These are phyloP conservation scores for Sciurus carolinensis DNA, from an alignment of 2,797 vertebrate species.

Conservation along the genomic window DNA sequence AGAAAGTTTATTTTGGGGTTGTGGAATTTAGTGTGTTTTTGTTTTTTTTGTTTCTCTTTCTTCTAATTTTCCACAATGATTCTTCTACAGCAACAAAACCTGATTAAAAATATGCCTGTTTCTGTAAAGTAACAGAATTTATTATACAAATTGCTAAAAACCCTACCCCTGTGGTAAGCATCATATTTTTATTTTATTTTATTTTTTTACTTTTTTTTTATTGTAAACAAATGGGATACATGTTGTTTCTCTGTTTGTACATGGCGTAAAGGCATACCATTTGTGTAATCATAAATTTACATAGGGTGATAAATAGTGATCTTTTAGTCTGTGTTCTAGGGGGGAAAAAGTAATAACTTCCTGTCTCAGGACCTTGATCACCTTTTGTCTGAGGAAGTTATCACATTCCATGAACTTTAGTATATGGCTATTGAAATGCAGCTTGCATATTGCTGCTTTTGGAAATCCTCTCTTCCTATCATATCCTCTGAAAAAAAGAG, in stretches of 20 bases:
- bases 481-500: slow-evolving; percentile 58
- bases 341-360: background rate
- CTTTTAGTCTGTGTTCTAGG: slow-evolving; percentile 62
- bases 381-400: slow-evolving; percentile 42
- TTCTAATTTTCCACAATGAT: slow-evolving; percentile 12
- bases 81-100: background rate
- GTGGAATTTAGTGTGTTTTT: background rate
- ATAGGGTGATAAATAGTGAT: background rate
- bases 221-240: too few species aligned
- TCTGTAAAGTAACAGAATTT: slow-evolving; percentile 62
- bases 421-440: background rate
- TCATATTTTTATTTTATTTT: slow-evolving; percentile 11
- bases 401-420: background rate
- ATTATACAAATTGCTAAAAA: slow-evolving; percentile 39
- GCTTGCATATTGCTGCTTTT: slow-evolving; percentile 1
- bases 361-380: slow-evolving; percentile 30
- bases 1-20: slow-evolving; percentile 32
- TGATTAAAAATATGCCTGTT: slow-evolving; percentile 34
- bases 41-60: slow-evolving; percentile 52
- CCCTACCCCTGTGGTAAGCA: background rate
- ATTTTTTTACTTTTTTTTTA: too few species aligned
- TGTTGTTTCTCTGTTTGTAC: too few species aligned
- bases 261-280: too few species aligned
- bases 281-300: too few species aligned
- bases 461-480: background rate